Evolutionary conservation across 2,888 invertebrate genomes (phyloP), one percentile per base, ranked within the genome.

Genomic region (Eilema depressum): DNA sequence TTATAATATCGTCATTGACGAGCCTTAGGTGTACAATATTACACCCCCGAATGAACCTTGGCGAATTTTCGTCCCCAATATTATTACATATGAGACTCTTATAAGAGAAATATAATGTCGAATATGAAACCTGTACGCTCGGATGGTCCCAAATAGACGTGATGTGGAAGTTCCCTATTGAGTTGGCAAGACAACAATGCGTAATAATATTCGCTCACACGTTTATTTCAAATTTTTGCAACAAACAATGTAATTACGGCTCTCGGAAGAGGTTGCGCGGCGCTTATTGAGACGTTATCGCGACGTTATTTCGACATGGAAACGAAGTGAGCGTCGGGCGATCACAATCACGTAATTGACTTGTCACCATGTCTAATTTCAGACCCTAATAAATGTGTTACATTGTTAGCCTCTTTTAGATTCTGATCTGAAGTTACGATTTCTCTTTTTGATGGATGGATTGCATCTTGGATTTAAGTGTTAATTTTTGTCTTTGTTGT

Each of bases 321-420:
- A 80, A 78, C 75, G 76, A 74, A 78, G 63, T 63, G 53, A 63
- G 37, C 66, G 63, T 69, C 69, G 68, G 65, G 66, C 75, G 73
- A 77, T 77, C 69, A 61, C 76, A 75, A 79, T 74, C 80, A 72
- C 76, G 80, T 83, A 86, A 85, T 85, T 83, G 78, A 80, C 78
- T 83, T 82, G 82, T 80, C 77, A 78, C 71, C 79, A 74, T 73
- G 68, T 82, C 78, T 85, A 82, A 83, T 81, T 83, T 79, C 75
- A 76, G 79, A 70, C 73, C 75, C 76, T 76, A 82, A 77, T 78
- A 79, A 63, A 74, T 70, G 20, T 53, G 67, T 47, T 53, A 63
- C 63, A 63, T 63, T 66, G 47, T 61, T 71, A 61, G 57, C 59
- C 63, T 56, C 11, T 30, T 37, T 17, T 30, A 60, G 53, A 69